These are phyloP conservation scores for Drepanosiphum platanoidis DNA, from an alignment of 2,888 invertebrate genomes.

Conservation along the genomic window DNA sequence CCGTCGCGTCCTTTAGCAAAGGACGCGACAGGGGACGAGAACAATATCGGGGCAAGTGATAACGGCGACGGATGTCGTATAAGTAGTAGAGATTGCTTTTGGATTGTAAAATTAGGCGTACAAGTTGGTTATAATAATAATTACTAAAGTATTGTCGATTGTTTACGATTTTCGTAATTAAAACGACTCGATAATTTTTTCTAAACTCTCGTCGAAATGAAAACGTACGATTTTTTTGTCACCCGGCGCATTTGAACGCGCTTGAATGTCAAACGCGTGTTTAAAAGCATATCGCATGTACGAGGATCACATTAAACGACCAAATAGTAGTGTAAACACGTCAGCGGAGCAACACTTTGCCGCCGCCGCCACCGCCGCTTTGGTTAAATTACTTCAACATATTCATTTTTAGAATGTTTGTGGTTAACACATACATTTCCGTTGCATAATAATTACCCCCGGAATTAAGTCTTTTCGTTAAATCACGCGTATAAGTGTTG, in stretches of 20 bases:
- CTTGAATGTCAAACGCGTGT: neutral
- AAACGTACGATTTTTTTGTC: neutral
- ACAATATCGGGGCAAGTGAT: too few relatives aligned
- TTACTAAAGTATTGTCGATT: too few relatives aligned
- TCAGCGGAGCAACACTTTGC: neutral
- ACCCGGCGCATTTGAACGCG: neutral
- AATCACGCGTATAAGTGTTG: neutral
- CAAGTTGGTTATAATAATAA: too few relatives aligned
- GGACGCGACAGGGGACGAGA: neutral
- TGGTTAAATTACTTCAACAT: constrained; percentile 13
- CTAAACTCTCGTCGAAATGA: too few relatives aligned
- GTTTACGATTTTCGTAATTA: too few relatives aligned
- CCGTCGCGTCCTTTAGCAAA: too few relatives aligned
- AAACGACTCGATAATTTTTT: too few relatives aligned
- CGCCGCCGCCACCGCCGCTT: neutral
- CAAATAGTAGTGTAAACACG: constrained; percentile 28
- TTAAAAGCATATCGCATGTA: neutral
- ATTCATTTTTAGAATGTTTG: constrained; percentile 30
- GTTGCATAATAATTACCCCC: neutral
- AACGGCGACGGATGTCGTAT: too few relatives aligned
- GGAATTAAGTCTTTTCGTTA: neutral
- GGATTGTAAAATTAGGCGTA: too few relatives aligned
- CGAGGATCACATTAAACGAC: neutral
- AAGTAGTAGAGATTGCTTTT: too few relatives aligned
- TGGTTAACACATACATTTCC: constrained; percentile 16